Evolutionary conservation across 2,113 vertebrate species (phyloP).

Genomic region (Cacatua alba): DNA sequence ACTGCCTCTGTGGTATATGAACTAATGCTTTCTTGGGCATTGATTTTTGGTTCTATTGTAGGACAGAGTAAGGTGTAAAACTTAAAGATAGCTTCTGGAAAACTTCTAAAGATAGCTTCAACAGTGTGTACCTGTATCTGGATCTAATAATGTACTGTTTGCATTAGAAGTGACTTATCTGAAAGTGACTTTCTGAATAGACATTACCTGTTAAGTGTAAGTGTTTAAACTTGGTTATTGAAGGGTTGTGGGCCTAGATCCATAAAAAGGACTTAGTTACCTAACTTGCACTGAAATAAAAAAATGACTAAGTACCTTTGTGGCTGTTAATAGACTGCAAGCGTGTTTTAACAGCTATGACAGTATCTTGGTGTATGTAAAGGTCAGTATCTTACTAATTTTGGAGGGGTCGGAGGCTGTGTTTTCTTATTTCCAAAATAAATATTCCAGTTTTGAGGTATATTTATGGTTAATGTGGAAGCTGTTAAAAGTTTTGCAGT

Average conservation of each 20-base stretch:
- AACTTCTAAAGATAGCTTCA: neutral
- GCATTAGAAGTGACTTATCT: neutral
- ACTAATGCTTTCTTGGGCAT: neutral
- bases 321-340: neutral
- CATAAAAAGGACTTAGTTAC: neutral
- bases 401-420: neutral
- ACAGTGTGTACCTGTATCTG: neutral
- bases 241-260: neutral
- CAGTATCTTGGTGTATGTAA: neutral
- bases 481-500: neutral
- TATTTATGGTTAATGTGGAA: slow-evolving; percentile 15
- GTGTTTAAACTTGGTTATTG: neutral
- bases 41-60: neutral
- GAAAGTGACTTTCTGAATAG: neutral
- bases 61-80: neutral
- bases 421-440: slow-evolving; percentile 14
- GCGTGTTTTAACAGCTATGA: neutral
- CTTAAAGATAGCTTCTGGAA: neutral
- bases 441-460: neutral
- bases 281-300: neutral
- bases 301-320: neutral
- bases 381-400: slow-evolving; percentile 9
- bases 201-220: neutral
- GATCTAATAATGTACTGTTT: neutral
- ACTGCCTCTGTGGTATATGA: neutral